phyloP scores from a whole-genome alignment of 2,113 vertebrate genomes.

The Sisor rabdophorus region DNA sequence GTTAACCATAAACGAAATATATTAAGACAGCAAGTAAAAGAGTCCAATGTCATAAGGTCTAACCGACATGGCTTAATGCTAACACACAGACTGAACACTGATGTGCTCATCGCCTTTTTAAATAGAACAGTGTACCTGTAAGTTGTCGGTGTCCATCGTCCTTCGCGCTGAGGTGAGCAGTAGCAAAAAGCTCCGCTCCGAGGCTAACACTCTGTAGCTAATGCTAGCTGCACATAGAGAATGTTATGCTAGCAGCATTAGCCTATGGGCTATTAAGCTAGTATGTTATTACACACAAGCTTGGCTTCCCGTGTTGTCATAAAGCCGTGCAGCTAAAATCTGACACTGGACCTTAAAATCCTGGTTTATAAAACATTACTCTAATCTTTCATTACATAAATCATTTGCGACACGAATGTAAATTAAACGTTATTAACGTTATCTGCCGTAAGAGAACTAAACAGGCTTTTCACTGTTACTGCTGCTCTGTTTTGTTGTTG shows the following conservation, averaged over 20 bases:
- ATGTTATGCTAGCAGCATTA: conserved; percentile 33
- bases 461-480: conserved; percentile 56
- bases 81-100: too few relatives aligned
- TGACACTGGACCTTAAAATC: neutral
- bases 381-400: too few relatives aligned
- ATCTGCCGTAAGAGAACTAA: conserved; percentile 45
- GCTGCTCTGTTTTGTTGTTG: conserved; percentile 74
- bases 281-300: neutral
- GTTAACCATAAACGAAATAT: too few relatives aligned
- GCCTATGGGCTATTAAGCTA: conserved; percentile 31
- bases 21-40: neutral
- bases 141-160: conserved; percentile 14
- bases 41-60: neutral
- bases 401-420: neutral
- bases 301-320: neutral
- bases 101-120: too few relatives aligned
- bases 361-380: too few relatives aligned
- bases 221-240: conserved; percentile 52
- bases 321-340: neutral
- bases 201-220: conserved; percentile 23
- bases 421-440: conserved; percentile 41
- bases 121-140: conserved; percentile 28
- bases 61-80: neutral
- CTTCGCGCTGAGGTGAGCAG: neutral
- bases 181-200: conserved; percentile 5